phyloP scores from a whole-genome alignment of 2,888 invertebrate species.

The Alloscopus bannaensis region DNA sequence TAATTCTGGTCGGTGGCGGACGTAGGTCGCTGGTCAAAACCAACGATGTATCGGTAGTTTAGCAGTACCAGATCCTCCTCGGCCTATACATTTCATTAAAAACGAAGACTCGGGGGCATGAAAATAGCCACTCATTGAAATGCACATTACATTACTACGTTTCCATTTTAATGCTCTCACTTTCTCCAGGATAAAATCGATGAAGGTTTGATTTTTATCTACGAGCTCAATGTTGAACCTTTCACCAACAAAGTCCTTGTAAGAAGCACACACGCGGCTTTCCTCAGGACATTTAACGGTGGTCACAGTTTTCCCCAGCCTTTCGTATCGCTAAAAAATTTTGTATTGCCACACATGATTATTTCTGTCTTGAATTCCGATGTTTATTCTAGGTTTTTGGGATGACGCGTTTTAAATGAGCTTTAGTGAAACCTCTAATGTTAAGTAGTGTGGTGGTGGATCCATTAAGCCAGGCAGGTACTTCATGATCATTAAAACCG shows the following conservation, averaged over 20 bases:
- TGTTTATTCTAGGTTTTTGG: no score
- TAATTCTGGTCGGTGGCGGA: slow-evolving; percentile 29
- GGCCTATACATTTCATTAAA: slow-evolving; percentile 34
- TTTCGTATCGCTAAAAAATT: slow-evolving; percentile 71
- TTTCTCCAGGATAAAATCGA: slow-evolving; percentile 65
- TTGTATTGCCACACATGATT: no score
- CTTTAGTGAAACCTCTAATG: slow-evolving; percentile 46
- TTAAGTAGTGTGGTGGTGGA: slow-evolving; percentile 77
- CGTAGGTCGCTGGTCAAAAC: slow-evolving; percentile 67
- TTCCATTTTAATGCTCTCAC: slow-evolving; percentile 60
- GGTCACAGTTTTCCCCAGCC: slow-evolving; percentile 68
- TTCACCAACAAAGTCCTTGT: slow-evolving; percentile 61
- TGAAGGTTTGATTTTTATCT: slow-evolving; percentile 64
- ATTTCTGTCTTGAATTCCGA: no score
- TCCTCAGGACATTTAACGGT: slow-evolving; percentile 64
- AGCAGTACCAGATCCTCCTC: slow-evolving; percentile 65
- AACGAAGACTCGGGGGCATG: no score
- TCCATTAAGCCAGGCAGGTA: slow-evolving; percentile 77
- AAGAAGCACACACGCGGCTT: slow-evolving; percentile 63
- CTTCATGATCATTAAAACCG: slow-evolving; percentile 81
- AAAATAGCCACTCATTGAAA: no score
- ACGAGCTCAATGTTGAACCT: slow-evolving; percentile 62
- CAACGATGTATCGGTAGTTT: slow-evolving; percentile 71
- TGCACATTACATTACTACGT: no score
- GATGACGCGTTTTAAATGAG: no score